Evolutionary conservation across 2,888 invertebrate species (phyloP), one percentile per base, ranked within the genome.

Genomic region (Dioctria linearis): DNA sequence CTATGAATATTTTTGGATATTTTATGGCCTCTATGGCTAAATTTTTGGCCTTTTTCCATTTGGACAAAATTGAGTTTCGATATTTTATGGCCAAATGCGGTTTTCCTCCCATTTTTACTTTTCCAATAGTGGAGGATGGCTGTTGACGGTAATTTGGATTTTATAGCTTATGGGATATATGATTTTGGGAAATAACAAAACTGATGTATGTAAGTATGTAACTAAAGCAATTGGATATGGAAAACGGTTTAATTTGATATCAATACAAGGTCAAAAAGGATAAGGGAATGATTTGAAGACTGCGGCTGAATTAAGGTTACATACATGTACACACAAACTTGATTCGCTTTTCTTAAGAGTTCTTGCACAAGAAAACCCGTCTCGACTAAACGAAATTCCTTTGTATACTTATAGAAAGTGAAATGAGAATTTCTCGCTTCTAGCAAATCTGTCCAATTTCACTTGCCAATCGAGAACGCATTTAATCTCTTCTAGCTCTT

Each of bases 1-100:
- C 82, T 81, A 82, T 82, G 82, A 82, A 82, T 82, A 82, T 82
- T 82, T 82, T 82, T 81, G 80, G 82, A 81, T 82, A 82, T 82
- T 82, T 82, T 82, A 82, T 82, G 78, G 66, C 78, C 67, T 63
- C 49, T 13, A 25, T 25, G 13, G 51, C 63, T 25, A 71, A 61
- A 78, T 79, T 82, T 25, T 80, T 76, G 76, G 76, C 76, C 76
- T 46, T 76, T 46, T 76, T 76, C 78, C 82, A 78, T 82, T 80
- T 80, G 61, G 75, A 61, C 65, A 76, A 80, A 82, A 82, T 82
- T 82, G 82, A 80, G 80, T 80, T 80, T 81, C 79, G 75, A 59
- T 69, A 80, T 80, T 81, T 81, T 80, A 81, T 67, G 81, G 43
- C 43, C 81, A 76, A 79, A 75, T 79, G 75, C 61, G 61, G 61